A percentile compares a stretch with the other conserved stretches of the same genome.
Evolutionary conservation across 2,113 vertebrate genomes (phyloP).

Genomic region (Charina bottae): DNA sequence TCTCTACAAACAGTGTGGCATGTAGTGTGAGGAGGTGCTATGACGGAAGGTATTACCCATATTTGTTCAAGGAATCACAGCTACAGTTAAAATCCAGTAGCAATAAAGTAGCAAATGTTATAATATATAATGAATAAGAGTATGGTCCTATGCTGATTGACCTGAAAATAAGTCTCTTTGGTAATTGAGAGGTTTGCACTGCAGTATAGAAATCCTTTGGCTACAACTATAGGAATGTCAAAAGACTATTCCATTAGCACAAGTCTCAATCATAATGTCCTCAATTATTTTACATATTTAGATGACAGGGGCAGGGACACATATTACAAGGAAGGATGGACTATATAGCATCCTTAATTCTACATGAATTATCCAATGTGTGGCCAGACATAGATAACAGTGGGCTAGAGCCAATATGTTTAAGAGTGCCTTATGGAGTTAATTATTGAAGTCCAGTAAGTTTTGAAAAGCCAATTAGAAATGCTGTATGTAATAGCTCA

Average conservation of each 20-base stretch:
- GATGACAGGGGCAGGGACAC: not conserved
- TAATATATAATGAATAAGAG: not conserved
- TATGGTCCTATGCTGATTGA: not conserved
- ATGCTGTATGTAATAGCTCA: constrained; percentile 64
- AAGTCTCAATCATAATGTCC: not conserved
- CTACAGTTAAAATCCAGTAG: not conserved
- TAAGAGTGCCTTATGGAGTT: constrained; percentile 62
- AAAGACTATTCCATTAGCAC: not conserved
- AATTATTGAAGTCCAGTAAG: constrained; percentile 68
- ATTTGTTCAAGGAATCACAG: not conserved
- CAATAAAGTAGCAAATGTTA: not conserved
- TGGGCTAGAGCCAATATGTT: constrained; percentile 44
- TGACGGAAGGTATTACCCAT: not conserved
- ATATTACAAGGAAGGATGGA: constrained; percentile 25
- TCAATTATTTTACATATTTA: not conserved
- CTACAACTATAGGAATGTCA: not conserved
- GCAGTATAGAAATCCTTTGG: not conserved
- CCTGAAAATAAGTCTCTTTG: not conserved
- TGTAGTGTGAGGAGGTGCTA: not conserved
- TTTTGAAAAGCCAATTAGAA: constrained; percentile 67
- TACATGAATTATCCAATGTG: constrained; percentile 59
- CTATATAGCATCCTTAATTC: constrained; percentile 35
- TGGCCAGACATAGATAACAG: constrained; percentile 60
- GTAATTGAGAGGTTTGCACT: not conserved
- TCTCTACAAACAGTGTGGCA: not conserved